Evolutionary conservation across 2,888 invertebrate species (phyloP).

Genomic region (Nymphalis urticae): DNA sequence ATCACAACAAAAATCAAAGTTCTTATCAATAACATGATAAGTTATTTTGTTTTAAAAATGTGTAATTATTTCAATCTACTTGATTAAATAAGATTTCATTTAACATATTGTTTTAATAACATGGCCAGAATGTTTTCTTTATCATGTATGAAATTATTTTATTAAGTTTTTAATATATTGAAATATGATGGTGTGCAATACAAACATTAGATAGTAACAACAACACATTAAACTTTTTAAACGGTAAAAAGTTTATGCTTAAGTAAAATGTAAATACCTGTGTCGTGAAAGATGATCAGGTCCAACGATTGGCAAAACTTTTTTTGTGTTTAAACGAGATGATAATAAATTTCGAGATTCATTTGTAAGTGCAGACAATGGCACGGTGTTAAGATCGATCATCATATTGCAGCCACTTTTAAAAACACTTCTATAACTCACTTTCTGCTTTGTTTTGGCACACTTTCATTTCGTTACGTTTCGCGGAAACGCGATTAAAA

Average conservation of each 20-base stretch:
- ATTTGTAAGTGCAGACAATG: conserved; percentile 67
- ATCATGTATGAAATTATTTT: too few species aligned
- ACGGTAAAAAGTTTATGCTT: not conserved
- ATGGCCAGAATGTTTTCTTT: too few species aligned
- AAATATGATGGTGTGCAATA: too few species aligned
- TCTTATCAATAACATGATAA: not conserved
- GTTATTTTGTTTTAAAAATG: not conserved
- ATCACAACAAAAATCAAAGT: conserved; percentile 2
- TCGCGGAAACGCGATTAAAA: conserved; percentile 16
- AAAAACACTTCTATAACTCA: conserved; percentile 6
- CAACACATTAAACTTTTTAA: too few species aligned
- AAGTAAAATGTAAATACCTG: conserved; percentile 57
- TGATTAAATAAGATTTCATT: not conserved
- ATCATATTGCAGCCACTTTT: conserved; percentile 37
- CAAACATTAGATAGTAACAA: too few species aligned
- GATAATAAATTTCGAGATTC: conserved; percentile 79
- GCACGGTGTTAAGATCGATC: conserved; percentile 56
- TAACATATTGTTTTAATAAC: not conserved
- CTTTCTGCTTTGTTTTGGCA: conserved; percentile 20
- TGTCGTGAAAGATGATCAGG: conserved; percentile 67
- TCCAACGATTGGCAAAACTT: conserved; percentile 83
- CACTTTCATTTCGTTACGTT: conserved; percentile 32
- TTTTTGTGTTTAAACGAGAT: conserved; percentile 83
- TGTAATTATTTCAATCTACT: not conserved
- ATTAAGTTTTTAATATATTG: too few species aligned